These are phyloP conservation scores for Amitus sp. DNA, from an alignment of 2,888 invertebrate species.

Conservation along the genomic window DNA sequence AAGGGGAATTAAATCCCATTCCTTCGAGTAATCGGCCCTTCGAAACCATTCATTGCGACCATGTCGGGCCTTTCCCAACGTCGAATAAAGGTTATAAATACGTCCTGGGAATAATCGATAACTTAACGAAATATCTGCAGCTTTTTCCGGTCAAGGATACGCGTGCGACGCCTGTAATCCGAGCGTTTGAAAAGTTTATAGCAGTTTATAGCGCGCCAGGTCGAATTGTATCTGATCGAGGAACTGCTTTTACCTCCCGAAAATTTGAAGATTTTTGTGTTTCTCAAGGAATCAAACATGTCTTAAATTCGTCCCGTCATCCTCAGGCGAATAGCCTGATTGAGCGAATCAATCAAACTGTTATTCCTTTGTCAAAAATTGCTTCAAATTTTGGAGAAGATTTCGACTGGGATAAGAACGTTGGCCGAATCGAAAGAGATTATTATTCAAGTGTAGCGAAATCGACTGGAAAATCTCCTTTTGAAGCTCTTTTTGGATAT, in stretches of 20 bases:
- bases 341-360: constrained; percentile 8
- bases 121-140: constrained; percentile 35
- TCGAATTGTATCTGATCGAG: constrained; percentile 25
- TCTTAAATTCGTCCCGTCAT: constrained; percentile 17
- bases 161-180: constrained; percentile 4
- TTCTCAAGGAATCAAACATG: constrained; percentile 8
- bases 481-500: constrained; percentile 9
- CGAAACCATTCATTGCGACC: constrained; percentile 31
- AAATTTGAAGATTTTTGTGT: constrained; percentile 26
- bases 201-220: constrained; percentile 21
- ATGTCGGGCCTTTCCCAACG: constrained; percentile 32
- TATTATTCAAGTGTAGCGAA: neutral
- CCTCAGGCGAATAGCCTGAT: constrained; percentile 12
- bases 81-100: constrained; percentile 47
- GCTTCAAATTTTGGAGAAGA: too few relatives aligned
- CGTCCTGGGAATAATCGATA: constrained; percentile 30
- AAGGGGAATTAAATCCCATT: constrained; percentile 37
- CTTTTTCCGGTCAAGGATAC: constrained; percentile 25
- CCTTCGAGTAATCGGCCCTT: constrained; percentile 34
- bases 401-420: constrained; percentile 5
- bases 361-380: neutral
- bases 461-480: neutral
- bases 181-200: constrained; percentile 21
- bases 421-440: neutral
- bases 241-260: constrained; percentile 26